Evolutionary conservation across 2,113 vertebrate genomes (phyloP).

Genomic region (Eublepharis macularius): DNA sequence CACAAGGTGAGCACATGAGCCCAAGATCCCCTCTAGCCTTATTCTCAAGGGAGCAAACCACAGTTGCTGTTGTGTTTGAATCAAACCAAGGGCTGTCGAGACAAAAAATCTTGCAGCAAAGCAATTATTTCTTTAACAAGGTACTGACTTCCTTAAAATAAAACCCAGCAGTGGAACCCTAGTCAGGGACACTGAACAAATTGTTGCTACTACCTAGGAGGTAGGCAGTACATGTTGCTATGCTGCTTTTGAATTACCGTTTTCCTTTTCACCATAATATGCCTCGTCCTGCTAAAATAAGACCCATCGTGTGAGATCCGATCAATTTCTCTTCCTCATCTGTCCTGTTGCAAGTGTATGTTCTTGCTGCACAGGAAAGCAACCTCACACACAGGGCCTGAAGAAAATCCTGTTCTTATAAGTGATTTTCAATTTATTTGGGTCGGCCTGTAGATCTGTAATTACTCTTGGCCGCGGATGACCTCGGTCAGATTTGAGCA

Average conservation of each 20-base stretch:
- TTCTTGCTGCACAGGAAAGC: slow-evolving; percentile 14
- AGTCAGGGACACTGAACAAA: not conserved
- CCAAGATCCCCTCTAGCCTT: not conserved
- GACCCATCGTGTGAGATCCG: not conserved
- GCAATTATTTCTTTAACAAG: not conserved
- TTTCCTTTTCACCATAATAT: not conserved
- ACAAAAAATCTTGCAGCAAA: not conserved
- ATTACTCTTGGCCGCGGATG: slow-evolving; percentile 29
- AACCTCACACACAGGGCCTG: fast-evolving
- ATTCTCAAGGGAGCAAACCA: not conserved
- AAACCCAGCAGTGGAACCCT: not conserved
- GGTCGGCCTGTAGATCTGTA: not conserved
- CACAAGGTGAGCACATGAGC: not conserved
- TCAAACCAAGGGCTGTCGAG: not conserved
- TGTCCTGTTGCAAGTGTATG: not conserved
- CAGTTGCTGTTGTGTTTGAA: not conserved
- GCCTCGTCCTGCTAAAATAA: not conserved
- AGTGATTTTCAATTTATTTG: not conserved
- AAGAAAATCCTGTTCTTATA: slow-evolving; percentile 1
- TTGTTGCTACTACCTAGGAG: not conserved
- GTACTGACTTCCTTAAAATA: not conserved
- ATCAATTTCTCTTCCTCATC: not conserved
- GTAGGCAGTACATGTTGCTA: too few species aligned
- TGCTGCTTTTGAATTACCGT: not conserved
- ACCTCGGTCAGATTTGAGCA: slow-evolving; percentile 24